Evolutionary conservation across 1,140 invertebrate genomes (phyloP).

Genomic region (Metopolophium dirhodum): DNA sequence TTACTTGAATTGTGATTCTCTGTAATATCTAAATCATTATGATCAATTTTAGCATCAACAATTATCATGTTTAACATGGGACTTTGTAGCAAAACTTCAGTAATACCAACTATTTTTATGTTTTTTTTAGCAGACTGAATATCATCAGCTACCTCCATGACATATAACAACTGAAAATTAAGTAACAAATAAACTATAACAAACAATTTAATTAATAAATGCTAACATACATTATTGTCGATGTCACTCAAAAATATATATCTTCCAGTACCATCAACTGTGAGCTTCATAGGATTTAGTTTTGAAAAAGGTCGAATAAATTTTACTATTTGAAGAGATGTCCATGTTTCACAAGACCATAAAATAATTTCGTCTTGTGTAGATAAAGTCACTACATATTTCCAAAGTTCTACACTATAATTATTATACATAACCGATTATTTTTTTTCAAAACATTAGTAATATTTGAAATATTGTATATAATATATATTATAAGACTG

Average conservation of each 20-base stretch:
- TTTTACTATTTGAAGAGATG: slow-evolving; percentile 84
- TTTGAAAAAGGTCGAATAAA: slow-evolving; percentile 67
- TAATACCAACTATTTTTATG: slow-evolving; percentile 37
- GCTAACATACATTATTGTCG: slow-evolving; percentile 67
- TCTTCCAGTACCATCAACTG: slow-evolving; percentile 79
- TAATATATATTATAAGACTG: neutral
- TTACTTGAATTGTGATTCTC: slow-evolving; percentile 57
- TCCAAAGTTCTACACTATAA: slow-evolving; percentile 86
- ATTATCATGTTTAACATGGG: slow-evolving; percentile 54
- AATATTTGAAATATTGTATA: neutral
- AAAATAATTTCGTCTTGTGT: slow-evolving; percentile 90
- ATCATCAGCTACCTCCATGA: slow-evolving; percentile 39
- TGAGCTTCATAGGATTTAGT: slow-evolving; percentile 72
- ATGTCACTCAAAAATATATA: slow-evolving; percentile 88
- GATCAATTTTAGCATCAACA: slow-evolving; percentile 63
- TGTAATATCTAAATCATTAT: slow-evolving; percentile 63
- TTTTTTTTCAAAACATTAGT: neutral
- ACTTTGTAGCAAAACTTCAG: slow-evolving; percentile 46
- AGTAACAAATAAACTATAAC: neutral
- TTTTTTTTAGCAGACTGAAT: neutral
- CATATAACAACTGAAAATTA: slow-evolving; percentile 54
- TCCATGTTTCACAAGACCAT: slow-evolving; percentile 94
- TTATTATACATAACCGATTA: neutral
- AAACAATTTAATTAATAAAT: neutral
- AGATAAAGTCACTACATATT: slow-evolving; percentile 89